Evolutionary conservation across 2,113 vertebrate species (phyloP), one percentile per base, ranked within the genome.

Genomic region (Zapornia atra): DNA sequence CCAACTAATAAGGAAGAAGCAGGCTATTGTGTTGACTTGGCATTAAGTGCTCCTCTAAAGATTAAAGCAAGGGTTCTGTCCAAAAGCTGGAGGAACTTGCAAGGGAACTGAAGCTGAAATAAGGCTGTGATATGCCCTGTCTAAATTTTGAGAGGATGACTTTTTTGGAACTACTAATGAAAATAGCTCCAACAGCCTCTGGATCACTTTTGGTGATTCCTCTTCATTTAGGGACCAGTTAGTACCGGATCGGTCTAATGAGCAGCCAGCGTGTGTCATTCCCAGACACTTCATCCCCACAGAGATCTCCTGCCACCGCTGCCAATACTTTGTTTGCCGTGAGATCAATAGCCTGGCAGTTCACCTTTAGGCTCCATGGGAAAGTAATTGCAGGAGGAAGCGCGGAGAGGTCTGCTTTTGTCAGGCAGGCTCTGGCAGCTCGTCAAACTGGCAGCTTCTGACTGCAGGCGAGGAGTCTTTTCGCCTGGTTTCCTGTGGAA

Each of bases 331-430:
- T 72, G 53, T 95, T 91, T 92, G 84, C 89, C 42, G 69, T 20
- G 65, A 61, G 65, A 82, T 87, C 82, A 59, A 5, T n/a, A 78
- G 19, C 65, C 69, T 87, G 54, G 50, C 60, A 31, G 61, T 8
- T 96, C 93, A 91, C 66, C 75, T 90, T 61, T 61, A 33, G 70
- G 83, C 50, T 91, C 83, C 61, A 57, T 40, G 81, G 93, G 84
- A 88, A 92, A 94, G 70, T 15, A 56, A 79, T 68, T 68, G 60
- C 68, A 87, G 75, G 38, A 71, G 48, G 66, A 93, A 85, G 63
- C 1, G 1, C 3, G 3, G 36, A 65, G 53, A 72, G 38, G 16
- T 81, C 82, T 81, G 57, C 56, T 80, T 83, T 83, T 82, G 65
- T 92, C 57, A 92, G 29, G 56, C 82, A 64, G 68, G 28, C 36